These are phyloP conservation scores for Astyanax mexicanus DNA, from an alignment of 2,797 vertebrate species.

Conservation along the genomic window DNA sequence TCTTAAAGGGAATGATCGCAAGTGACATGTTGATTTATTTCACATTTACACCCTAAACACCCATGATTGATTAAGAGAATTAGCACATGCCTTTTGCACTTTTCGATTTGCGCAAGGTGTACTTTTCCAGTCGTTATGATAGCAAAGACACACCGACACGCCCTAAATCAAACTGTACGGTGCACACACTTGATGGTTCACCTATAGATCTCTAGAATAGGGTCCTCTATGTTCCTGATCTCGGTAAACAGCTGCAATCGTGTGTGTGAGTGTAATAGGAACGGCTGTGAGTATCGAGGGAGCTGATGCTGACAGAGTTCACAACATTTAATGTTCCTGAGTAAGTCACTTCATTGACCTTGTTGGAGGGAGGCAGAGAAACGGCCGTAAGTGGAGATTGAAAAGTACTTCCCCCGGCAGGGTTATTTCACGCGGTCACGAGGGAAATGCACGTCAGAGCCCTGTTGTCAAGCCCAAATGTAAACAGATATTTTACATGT, in stretches of 20 bases:
- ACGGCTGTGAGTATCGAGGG: background rate
- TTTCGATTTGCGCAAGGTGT: too few species aligned
- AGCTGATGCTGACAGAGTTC: constrained; percentile 21
- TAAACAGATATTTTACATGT: constrained; percentile 79
- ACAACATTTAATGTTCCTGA: constrained; percentile 39
- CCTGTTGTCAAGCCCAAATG: constrained; percentile 72
- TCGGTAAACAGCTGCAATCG: background rate
- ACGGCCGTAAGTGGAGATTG: constrained; percentile 66
- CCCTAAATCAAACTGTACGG: too few species aligned
- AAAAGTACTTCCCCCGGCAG: constrained; percentile 72
- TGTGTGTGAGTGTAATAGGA: constrained; percentile 2
- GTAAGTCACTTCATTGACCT: constrained; percentile 64
- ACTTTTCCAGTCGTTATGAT: too few species aligned
- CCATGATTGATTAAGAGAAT: too few species aligned
- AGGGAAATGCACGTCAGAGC: constrained; percentile 73
- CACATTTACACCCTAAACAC: too few species aligned
- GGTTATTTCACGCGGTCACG: constrained; percentile 73
- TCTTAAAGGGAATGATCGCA: too few species aligned
- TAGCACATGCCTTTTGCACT: too few species aligned
- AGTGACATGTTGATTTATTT: too few species aligned
- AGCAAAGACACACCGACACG: too few species aligned
- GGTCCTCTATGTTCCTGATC: background rate
- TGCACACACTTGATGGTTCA: too few species aligned
- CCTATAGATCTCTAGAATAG: too few species aligned
- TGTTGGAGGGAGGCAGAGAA: constrained; percentile 59